Base-by-base conservation (phyloP, 1,140 invertebrate species). In the Cydia pomonella region DNA sequence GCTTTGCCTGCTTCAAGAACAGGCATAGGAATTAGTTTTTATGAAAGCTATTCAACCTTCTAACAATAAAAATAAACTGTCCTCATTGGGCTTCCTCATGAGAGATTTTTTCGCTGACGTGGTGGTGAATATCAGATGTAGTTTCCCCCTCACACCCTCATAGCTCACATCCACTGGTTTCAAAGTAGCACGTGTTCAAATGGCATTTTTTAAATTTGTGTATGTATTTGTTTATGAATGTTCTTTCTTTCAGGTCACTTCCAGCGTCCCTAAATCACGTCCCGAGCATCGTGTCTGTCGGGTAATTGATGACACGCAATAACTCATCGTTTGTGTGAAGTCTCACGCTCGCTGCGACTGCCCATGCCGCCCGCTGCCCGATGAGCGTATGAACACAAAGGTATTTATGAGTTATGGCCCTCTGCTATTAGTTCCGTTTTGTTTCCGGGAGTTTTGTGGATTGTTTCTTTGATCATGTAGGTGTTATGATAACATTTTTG, bases 231-330 rank as follows among this genome's bases (percentile, higher is more conserved):
- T 27, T 27, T 27, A 3, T 27, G 3, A 27, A 0, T 5, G 29
- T 59, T 9, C 23, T 23, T 59, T 59, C 9, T 59, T 59, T 59
- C 53, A 59, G 53, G 16, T 75, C 66, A 44, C 71, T 53, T 69
- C 63, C 50, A 53, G 44, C 13, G 7, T 16, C 27, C 62, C 23
- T 72, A 25, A 29, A 66, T 27, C 23, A 41, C 66, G 23, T 21
- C 18, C 12, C 74, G 76, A 77, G 63, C 75, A 77, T 84, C 80
- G 74, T 84, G 81, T 84, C 82, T 82, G 82, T 83, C 83, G 80
- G 82, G 87, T 91, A 90, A 91, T 90, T 89, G 89, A 91, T 90
- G 88, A 85, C 86, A 83, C 73, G 85, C 84, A 87, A 91, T 91
- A 91, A 88, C 84, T 91, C 88, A 91, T 90, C 86, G 86, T 89